Percentiles rank a stretch among this genome's conserved stretches.
Evolutionary conservation across 2,113 vertebrate genomes (phyloP).

Genomic region (Chiloscyllium plagiosum): DNA sequence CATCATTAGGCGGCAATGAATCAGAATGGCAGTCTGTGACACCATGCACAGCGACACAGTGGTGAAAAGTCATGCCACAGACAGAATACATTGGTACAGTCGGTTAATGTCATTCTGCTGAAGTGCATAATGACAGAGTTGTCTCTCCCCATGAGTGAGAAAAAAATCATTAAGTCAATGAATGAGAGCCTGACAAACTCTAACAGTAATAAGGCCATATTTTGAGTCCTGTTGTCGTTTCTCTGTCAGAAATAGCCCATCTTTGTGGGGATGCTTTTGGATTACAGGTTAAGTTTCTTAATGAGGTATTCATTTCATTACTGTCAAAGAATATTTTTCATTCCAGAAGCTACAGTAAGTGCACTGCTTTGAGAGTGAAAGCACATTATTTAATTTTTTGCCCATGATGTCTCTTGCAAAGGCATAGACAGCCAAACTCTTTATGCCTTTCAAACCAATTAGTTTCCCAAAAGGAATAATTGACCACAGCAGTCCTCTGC

Average conservation of each 20-base stretch:
- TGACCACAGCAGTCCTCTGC: not conserved
- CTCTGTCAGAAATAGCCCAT: not conserved
- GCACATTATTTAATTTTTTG: not conserved
- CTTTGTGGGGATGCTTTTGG: not conserved
- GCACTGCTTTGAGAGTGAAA: not conserved
- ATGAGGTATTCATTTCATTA: slow-evolving; percentile 23
- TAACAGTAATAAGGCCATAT: slow-evolving; percentile 10
- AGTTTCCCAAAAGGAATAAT: not conserved
- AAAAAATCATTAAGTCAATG: slow-evolving; percentile 19
- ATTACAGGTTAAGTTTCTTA: slow-evolving; percentile 25
- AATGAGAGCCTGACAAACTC: slow-evolving; percentile 24
- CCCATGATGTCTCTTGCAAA: not conserved
- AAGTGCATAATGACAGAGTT: not conserved
- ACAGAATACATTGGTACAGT: not conserved
- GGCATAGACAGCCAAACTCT: not conserved
- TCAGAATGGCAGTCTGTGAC: not conserved
- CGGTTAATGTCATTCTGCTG: not conserved
- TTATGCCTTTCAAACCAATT: not conserved
- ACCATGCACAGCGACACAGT: not conserved
- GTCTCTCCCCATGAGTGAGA: not conserved
- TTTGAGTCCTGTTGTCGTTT: not conserved
- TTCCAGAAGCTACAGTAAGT: not conserved
- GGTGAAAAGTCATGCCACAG: not conserved
- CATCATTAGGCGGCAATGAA: not conserved
- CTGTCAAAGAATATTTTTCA: slow-evolving; percentile 27